phyloP scores from a whole-genome alignment of 2,797 vertebrate species.

The Clarias platycephalus region DNA sequence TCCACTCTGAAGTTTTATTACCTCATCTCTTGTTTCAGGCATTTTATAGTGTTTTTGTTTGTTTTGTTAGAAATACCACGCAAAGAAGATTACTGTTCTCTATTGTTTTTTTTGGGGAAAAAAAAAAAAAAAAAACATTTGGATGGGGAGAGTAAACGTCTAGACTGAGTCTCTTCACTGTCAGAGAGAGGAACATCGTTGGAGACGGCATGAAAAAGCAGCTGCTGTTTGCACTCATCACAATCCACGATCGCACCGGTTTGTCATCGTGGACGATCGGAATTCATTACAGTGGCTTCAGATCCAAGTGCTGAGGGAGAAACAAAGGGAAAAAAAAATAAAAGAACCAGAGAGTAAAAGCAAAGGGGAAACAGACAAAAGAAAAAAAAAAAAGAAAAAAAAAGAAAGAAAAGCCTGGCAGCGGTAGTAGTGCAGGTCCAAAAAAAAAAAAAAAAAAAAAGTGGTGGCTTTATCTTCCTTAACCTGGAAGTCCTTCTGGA shows the following conservation, averaged over 20 bases:
- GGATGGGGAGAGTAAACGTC: slow-evolving; percentile 59
- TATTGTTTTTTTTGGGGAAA: not conserved
- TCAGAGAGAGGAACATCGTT: slow-evolving; percentile 62
- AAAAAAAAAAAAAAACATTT: slow-evolving; percentile 56
- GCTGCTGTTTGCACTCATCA: slow-evolving; percentile 56
- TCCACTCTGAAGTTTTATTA: slow-evolving; percentile 72
- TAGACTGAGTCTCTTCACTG: slow-evolving; percentile 51
- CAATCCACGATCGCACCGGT: slow-evolving; percentile 67
- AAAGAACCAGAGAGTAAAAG: slow-evolving; percentile 50
- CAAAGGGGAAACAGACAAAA: not conserved
- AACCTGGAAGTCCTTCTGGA: slow-evolving; percentile 71
- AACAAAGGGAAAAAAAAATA: slow-evolving; percentile 13
- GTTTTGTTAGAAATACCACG: slow-evolving; percentile 58
- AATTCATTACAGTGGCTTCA: slow-evolving; percentile 76
- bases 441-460: slow-evolving; percentile 25
- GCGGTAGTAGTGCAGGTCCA: slow-evolving; percentile 75
- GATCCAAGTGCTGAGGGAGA: slow-evolving; percentile 65
- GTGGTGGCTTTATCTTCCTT: slow-evolving; percentile 67
- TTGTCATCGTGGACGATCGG: slow-evolving; percentile 64
- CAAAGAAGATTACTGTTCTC: not conserved
- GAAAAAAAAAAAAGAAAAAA: no score
- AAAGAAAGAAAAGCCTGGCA: slow-evolving; percentile 63
- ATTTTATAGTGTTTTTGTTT: slow-evolving; percentile 53
- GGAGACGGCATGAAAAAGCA: slow-evolving; percentile 53
- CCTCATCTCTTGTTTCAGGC: slow-evolving; percentile 57